Percentiles rank a stretch among this genome's conserved stretches.
Evolutionary conservation across 2,797 vertebrate species (phyloP).

Genomic region (Pyrocephalus nanus): DNA sequence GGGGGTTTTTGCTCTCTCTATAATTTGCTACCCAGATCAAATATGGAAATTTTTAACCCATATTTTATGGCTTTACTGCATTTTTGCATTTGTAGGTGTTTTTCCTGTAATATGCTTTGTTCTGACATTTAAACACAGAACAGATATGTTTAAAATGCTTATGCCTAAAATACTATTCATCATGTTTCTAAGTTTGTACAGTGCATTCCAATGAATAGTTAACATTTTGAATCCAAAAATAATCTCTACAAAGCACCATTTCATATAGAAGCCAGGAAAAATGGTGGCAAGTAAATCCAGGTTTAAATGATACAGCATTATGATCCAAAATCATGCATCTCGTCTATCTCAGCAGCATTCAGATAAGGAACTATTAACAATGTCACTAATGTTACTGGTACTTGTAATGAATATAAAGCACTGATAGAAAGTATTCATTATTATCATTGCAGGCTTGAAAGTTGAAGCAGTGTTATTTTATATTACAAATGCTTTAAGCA

Average conservation of each 20-base stretch:
- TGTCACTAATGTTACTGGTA: slow-evolving; percentile 38
- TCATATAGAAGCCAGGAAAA: slow-evolving; percentile 51
- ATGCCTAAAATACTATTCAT: slow-evolving; percentile 55
- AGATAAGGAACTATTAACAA: slow-evolving; percentile 58
- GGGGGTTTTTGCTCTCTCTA: slow-evolving; percentile 63
- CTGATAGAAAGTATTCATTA: slow-evolving; percentile 55
- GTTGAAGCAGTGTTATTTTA: slow-evolving; percentile 38
- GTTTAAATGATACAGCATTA: slow-evolving; percentile 39
- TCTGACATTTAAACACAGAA: slow-evolving; percentile 65
- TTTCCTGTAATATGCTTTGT: slow-evolving; percentile 58
- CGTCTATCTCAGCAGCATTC: slow-evolving; percentile 23
- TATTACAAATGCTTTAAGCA: not conserved
- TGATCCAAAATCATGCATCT: slow-evolving; percentile 44
- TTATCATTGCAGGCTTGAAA: slow-evolving; percentile 33
- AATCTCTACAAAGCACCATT: slow-evolving; percentile 48
- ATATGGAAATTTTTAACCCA: slow-evolving; percentile 71
- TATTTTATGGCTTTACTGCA: slow-evolving; percentile 62
- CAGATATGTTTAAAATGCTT: slow-evolving; percentile 51
- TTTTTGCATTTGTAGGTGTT: slow-evolving; percentile 69
- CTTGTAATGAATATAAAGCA: slow-evolving; percentile 41
- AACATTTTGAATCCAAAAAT: slow-evolving; percentile 61
- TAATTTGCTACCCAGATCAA: slow-evolving; percentile 72
- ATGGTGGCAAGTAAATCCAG: slow-evolving; percentile 61
- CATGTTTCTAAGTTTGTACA: slow-evolving; percentile 58
- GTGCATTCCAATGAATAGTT: slow-evolving; percentile 52